phyloP scores from a whole-genome alignment of 2,113 vertebrate species.

The Cariama cristata region DNA sequence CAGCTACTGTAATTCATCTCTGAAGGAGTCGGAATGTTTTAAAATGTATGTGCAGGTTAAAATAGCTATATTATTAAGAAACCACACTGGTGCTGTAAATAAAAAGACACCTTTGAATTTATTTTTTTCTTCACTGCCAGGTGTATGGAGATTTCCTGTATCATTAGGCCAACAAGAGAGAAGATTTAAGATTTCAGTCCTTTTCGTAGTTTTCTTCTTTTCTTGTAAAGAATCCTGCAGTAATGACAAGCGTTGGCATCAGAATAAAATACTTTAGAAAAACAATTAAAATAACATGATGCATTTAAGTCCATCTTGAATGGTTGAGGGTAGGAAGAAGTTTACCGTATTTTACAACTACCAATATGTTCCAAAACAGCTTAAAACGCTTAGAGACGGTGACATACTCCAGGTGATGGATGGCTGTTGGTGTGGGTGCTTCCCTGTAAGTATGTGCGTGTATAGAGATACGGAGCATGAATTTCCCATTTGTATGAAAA shows the following conservation, averaged over 20 bases:
- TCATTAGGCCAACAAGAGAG: not conserved
- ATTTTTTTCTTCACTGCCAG: constrained; percentile 12
- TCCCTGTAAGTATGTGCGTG: not conserved
- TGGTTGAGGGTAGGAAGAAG: constrained; percentile 8
- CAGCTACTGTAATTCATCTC: constrained; percentile 39
- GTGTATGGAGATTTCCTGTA: constrained; percentile 24
- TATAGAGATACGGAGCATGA: not conserved
- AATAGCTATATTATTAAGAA: constrained; percentile 46
- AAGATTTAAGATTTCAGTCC: constrained; percentile 30
- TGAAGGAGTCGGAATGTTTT: not conserved
- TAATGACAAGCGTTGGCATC: not conserved
- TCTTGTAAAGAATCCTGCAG: not conserved
- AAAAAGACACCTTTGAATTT: constrained; percentile 15
- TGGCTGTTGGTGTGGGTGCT: not conserved
- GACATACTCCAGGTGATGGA: not conserved
- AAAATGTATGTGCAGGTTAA: not conserved
- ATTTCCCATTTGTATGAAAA: not conserved
- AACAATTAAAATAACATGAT: not conserved
- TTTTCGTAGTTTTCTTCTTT: not conserved
- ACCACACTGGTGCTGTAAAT: constrained; percentile 53
- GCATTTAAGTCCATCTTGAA: not conserved
- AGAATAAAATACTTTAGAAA: constrained; percentile 12
- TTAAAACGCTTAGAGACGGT: not conserved
- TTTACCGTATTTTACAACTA: not conserved
- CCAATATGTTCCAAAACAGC: not conserved